Percentiles rank a stretch among this genome's conserved stretches.
Evolutionary conservation across 2,797 vertebrate genomes (phyloP).

Genomic region (Staurois parvus): DNA sequence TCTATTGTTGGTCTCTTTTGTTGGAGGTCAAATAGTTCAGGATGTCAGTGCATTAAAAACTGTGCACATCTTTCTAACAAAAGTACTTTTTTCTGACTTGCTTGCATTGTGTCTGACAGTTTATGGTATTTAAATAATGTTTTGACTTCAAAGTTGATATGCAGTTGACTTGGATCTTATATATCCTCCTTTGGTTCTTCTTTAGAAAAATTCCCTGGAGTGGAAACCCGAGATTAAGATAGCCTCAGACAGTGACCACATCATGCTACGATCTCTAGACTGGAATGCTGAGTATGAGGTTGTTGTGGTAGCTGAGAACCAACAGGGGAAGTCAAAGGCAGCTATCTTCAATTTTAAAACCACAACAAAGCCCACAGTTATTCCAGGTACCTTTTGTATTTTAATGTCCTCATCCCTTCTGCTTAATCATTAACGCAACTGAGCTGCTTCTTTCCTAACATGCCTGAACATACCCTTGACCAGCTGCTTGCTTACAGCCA

Average conservation of each 20-base stretch:
- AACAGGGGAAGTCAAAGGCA: constrained; percentile 91
- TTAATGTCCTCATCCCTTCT: constrained; percentile 42
- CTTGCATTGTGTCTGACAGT: too few relatives aligned
- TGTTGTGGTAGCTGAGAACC: constrained; percentile 90
- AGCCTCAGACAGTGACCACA: constrained; percentile 84
- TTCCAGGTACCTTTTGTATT: constrained; percentile 85
- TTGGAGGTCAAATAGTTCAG: too few relatives aligned
- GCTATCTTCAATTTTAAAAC: constrained; percentile 87
- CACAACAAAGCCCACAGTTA: constrained; percentile 85
- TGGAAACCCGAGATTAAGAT: constrained; percentile 92
- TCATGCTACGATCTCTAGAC: constrained; percentile 85
- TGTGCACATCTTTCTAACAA: too few relatives aligned
- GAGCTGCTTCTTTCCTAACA: constrained; percentile 72
- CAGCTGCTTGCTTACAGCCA: constrained; percentile 78
- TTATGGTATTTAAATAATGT: not conserved
- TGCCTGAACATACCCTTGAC: constrained; percentile 71
- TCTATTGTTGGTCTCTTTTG: too few relatives aligned
- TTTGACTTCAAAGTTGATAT: not conserved
- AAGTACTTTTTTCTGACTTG: too few relatives aligned
- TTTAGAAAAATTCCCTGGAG: constrained; percentile 81
- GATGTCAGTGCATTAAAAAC: too few relatives aligned
- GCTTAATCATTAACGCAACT: constrained; percentile 75
- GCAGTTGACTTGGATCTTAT: not conserved
- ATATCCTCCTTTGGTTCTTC: constrained; percentile 13
- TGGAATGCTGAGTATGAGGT: constrained; percentile 95